A percentile compares a stretch with the other conserved stretches of the same genome.
These are phyloP conservation scores for Cottoperca gobio DNA, from an alignment of 2,797 vertebrate species.

Conservation along the genomic window DNA sequence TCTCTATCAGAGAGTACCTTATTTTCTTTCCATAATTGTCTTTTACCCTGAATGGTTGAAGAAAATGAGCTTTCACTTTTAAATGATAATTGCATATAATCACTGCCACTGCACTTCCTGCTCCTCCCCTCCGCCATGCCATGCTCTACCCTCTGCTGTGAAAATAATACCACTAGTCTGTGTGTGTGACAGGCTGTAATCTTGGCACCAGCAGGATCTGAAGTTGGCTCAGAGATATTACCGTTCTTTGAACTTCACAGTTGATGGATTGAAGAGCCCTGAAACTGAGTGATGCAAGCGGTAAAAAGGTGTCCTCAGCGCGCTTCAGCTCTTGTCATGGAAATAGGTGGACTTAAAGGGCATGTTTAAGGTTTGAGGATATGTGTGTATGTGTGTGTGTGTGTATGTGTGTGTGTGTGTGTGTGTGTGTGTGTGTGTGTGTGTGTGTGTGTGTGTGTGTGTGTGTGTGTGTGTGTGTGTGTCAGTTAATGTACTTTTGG, in stretches of 20 bases:
- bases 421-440: too few species aligned
- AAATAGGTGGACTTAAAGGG: background rate
- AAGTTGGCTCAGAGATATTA: conserved; percentile 61
- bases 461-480: too few species aligned
- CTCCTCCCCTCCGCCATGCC: conserved; percentile 55
- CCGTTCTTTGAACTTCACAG: conserved; percentile 51
- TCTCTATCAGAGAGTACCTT: conserved; percentile 1
- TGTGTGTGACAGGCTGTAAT: conserved; percentile 73
- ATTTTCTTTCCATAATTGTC: background rate
- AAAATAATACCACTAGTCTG: conserved; percentile 69
- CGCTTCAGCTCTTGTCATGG: background rate
- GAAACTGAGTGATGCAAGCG: conserved; percentile 23
- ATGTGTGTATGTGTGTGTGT: too few species aligned
- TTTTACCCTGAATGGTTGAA: conserved; percentile 16
- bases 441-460: too few species aligned
- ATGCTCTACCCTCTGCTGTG: conserved; percentile 68
- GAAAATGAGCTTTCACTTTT: conserved; percentile 55
- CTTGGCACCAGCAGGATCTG: conserved; percentile 54
- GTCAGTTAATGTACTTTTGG: background rate
- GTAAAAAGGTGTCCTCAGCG: conserved; percentile 7
- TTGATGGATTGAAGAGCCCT: conserved; percentile 50
- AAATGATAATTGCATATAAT: conserved; percentile 70
- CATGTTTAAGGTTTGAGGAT: background rate
- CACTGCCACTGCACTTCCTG: conserved; percentile 55
- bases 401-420: too few species aligned